Evolutionary conservation across 2,888 invertebrate genomes (phyloP).

Genomic region (Philereme vetulata): DNA sequence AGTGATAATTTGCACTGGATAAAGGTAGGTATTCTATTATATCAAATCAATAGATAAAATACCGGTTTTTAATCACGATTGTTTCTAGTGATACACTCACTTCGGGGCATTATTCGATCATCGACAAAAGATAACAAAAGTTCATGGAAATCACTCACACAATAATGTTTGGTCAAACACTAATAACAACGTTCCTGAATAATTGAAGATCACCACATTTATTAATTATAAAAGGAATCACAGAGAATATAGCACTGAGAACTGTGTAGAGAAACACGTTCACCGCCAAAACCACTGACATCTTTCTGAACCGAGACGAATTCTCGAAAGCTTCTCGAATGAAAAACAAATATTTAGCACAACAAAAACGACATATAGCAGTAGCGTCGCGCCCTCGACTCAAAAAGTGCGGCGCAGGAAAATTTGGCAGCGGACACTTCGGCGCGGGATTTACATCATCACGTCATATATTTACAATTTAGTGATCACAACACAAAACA

Average conservation of each 20-base stretch:
- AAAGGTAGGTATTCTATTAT: conserved; percentile 6
- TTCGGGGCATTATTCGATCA: conserved; percentile 24
- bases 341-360: conserved; percentile 44
- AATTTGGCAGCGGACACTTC: conserved; percentile 64
- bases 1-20: conserved; percentile 17
- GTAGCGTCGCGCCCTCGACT: conserved; percentile 50
- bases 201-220: conserved; percentile 57
- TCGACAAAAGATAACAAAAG: conserved; percentile 24
- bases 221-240: conserved; percentile 53
- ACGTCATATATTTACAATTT: conserved; percentile 43
- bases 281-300: conserved; percentile 55
- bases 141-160: conserved; percentile 30
- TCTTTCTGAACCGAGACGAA: conserved; percentile 41
- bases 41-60: conserved; percentile 7
- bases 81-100: conserved; percentile 19
- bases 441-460: conserved; percentile 57
- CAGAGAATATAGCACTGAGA: conserved; percentile 50
- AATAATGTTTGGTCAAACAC: conserved; percentile 47
- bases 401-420: conserved; percentile 63
- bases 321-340: conserved; percentile 35
- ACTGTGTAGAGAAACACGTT: conserved; percentile 49
- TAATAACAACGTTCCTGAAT: conserved; percentile 59
- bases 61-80: conserved; percentile 31
- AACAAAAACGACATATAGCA: conserved; percentile 55
- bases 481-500: conserved; percentile 46